Evolutionary conservation across 2,797 vertebrate species (phyloP), one percentile per base, ranked within the genome.

Genomic region (Ciconia nigra): DNA sequence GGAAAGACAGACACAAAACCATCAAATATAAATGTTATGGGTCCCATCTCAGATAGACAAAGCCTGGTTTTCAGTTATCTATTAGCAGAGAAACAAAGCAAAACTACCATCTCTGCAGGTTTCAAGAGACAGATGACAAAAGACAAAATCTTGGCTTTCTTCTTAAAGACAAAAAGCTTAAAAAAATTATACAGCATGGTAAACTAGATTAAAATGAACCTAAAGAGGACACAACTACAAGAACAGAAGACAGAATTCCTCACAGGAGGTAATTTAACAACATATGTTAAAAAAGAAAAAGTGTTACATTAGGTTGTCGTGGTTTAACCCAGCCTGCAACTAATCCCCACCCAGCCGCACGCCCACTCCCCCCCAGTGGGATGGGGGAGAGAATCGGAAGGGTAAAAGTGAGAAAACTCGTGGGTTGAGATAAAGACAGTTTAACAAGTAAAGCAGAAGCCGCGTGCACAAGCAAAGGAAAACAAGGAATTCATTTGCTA

Each of bases 341-440:
- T 33, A 13, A 67, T 14, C 9, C 7, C 29, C 49, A 42, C 4
- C 14, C 5, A 77, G 25, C 10, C 2, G 0, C 55, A 59, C 1
- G 0, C 20, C 33, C 44, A 10, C 21, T 62, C 19, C 20, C 9
- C 49, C 7, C 6, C 6, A 7, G 11, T 12, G 7, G 22, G 44
- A 74, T 11, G 21, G 15, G 29, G 11, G 39, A 69, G 11, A 67
- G 7, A 63, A 90, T 39, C 7, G 5, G n/a, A 61, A 52, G 2
- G 4, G 10, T 81, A 15, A 37, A 71, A 83, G 61, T 6, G 21
- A 51, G 57, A 82, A 62, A 81, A 61, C 16, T 15, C 0, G 0
- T 7, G 6, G 35, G 28, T 17, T 86, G 59, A 57, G 26, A 49
- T 37, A 37, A 26, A 58, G 29, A 28, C 46, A 69, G 22, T 54